Evolutionary conservation across 64 coral and sea anemone genomes (phyloP).

Genomic region (Dendronephthya gigantea): DNA sequence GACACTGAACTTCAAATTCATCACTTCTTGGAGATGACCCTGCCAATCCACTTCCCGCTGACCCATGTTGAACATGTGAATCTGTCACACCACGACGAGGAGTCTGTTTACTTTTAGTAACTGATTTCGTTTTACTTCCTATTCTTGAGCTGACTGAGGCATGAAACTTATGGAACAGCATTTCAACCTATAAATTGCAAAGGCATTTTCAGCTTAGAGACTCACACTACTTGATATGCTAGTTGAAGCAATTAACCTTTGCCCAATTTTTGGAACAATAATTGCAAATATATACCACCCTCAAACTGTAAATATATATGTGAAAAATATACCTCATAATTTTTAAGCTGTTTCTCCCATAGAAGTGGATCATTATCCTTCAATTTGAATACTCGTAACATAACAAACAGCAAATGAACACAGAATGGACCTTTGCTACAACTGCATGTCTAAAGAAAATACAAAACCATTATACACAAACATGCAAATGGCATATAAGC

Average conservation of each 20-base stretch:
- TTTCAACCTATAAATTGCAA: slow-evolving; percentile 54
- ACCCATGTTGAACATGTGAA: slow-evolving; percentile 16
- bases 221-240: not conserved
- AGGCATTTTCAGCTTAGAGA: not conserved
- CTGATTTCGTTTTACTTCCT: slow-evolving; percentile 32
- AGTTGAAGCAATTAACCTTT: too few relatives aligned
- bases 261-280: too few relatives aligned
- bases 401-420: slow-evolving; percentile 89
- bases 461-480: not conserved
- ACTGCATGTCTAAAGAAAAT: slow-evolving; percentile 62
- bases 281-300: not conserved
- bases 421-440: slow-evolving; percentile 66
- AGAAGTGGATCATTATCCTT: slow-evolving; percentile 88
- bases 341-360: slow-evolving; percentile 70
- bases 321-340: slow-evolving; percentile 69
- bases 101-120: not conserved
- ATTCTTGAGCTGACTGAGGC: slow-evolving; percentile 72
- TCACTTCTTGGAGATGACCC: slow-evolving; percentile 43
- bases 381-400: slow-evolving; percentile 90
- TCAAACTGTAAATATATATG: not conserved
- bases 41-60: slow-evolving; percentile 10
- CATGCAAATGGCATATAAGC: too few relatives aligned
- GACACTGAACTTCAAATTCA: slow-evolving; percentile 83
- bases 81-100: not conserved
- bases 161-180: slow-evolving; percentile 81